phyloP scores from a whole-genome alignment of 2,113 vertebrate species.

The Amazona guildingii region DNA sequence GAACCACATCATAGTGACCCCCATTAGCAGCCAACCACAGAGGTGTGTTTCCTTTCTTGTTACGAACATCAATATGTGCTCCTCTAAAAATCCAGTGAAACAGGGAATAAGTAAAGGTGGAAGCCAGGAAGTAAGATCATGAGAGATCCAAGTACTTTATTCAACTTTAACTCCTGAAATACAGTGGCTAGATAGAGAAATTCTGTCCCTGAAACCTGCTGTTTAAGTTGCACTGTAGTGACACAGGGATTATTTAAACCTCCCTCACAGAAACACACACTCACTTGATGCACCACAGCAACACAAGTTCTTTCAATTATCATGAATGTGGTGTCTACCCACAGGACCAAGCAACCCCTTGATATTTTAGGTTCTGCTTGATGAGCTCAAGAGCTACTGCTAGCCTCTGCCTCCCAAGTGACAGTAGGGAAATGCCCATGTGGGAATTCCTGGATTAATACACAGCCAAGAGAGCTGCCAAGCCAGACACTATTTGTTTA shows the following conservation, averaged over 20 bases:
- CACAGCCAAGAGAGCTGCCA: background rate
- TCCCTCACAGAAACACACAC: background rate
- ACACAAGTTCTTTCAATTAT: background rate
- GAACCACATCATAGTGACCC: conserved; percentile 96
- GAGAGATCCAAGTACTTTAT: background rate
- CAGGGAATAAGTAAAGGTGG: background rate
- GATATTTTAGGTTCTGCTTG: background rate
- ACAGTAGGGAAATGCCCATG: rapidly evolving
- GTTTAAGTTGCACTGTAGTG: background rate
- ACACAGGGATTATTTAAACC: background rate
- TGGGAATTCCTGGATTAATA: background rate
- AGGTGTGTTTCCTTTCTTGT: conserved; percentile 99
- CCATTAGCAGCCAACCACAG: conserved; percentile 98
- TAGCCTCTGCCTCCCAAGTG: background rate
- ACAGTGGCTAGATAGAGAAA: background rate
- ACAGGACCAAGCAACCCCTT: background rate
- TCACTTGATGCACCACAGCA: background rate
- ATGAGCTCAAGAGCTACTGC: background rate
- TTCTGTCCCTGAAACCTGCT: background rate
- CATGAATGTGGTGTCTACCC: background rate
- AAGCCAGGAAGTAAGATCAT: background rate
- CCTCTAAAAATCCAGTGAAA: conserved; percentile 74
- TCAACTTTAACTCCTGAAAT: background rate
- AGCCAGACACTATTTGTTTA: background rate
- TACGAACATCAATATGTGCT: conserved; percentile 96